Percentiles rank a stretch among this genome's conserved stretches.
Conservation (phyloP, 2,113 vertebrate genomes). For the Macaca mulatta region DNA sequence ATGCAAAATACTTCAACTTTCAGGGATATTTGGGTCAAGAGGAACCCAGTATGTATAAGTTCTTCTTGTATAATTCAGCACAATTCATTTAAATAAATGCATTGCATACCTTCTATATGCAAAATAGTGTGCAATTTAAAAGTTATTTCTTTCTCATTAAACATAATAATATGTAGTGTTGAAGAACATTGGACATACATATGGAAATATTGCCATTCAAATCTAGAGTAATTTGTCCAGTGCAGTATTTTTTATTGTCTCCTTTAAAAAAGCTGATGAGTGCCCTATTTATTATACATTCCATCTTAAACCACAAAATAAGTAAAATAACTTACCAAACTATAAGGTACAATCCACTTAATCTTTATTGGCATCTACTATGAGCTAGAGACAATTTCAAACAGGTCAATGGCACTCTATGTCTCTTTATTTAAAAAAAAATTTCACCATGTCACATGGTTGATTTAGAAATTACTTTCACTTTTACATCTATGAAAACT, state of each 20-base stretch:
- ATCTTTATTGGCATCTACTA: not conserved
- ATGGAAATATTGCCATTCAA: not conserved
- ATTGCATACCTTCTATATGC: not conserved
- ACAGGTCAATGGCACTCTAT: not conserved
- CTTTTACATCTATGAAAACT: not conserved
- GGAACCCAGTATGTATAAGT: not conserved
- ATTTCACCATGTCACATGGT: not conserved
- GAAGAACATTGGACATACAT: not conserved
- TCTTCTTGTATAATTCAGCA: not conserved
- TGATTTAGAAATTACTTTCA: constrained; percentile 3
- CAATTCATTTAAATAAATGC: not conserved
- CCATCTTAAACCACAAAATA: not conserved
- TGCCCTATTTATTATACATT: not conserved
- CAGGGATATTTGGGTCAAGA: not conserved
- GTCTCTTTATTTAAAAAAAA: not conserved
- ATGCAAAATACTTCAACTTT: not conserved
- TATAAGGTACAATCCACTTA: not conserved
- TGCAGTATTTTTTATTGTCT: not conserved
- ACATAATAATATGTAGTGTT: not conserved
- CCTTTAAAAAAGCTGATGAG: not conserved
- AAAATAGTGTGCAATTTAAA: not conserved
- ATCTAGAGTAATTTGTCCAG: not conserved
- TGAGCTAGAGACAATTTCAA: not conserved
- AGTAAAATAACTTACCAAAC: not conserved
- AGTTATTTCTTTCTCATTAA: not conserved